phyloP scores from a whole-genome alignment of 2,888 invertebrate genomes.

The Himalopsyche tibetana region DNA sequence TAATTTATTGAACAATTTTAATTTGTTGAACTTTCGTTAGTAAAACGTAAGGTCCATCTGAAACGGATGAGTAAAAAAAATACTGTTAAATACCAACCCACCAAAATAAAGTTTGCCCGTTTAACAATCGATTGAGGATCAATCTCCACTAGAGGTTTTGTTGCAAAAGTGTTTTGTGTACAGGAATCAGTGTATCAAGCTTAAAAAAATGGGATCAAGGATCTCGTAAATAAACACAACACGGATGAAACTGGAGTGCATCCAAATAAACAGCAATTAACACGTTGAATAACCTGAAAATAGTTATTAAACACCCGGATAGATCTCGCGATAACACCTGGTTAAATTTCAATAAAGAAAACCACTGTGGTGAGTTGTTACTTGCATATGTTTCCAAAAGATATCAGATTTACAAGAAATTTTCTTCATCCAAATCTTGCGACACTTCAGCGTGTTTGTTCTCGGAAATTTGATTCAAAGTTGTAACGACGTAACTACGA shows the following conservation, averaged over 20 bases:
- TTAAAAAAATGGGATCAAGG: background rate
- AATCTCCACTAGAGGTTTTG: no score
- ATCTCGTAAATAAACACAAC: background rate
- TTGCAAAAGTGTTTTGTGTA: no score
- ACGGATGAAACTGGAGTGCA: slow-evolving; percentile 4
- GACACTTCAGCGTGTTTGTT: slow-evolving; percentile 3
- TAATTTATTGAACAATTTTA: no score
- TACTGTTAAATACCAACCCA: no score
- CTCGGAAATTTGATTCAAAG: background rate
- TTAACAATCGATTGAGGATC: no score
- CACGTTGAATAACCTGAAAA: background rate
- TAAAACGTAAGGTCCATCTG: no score
- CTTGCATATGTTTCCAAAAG: background rate
- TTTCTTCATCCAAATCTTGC: background rate
- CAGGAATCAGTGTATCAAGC: no score
- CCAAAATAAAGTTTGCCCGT: no score
- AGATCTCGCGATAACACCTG: background rate
- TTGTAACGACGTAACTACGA: background rate
- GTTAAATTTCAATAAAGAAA: slow-evolving; percentile 24
- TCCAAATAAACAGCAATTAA: slow-evolving; percentile 28
- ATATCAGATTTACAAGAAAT: slow-evolving; percentile 34
- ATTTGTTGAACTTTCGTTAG: no score
- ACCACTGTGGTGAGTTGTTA: background rate
- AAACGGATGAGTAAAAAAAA: no score
- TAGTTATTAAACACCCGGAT: background rate